These are phyloP conservation scores for Onthophagus sagittarius DNA, from an alignment of 2,888 invertebrate genomes.

Conservation along the genomic window DNA sequence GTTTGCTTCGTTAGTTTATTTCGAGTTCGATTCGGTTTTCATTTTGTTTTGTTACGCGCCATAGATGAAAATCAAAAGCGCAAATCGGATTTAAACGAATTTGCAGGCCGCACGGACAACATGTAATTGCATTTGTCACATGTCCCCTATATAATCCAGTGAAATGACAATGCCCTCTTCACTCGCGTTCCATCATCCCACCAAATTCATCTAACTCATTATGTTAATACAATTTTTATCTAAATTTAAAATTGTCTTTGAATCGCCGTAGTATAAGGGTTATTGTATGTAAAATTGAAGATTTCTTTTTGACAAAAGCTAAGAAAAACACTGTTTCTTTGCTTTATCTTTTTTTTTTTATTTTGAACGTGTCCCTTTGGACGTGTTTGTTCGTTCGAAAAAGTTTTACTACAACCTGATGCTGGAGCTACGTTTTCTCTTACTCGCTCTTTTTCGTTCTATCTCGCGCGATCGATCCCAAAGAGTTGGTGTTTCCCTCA, in stretches of 20 bases:
- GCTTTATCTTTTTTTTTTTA: too few relatives aligned
- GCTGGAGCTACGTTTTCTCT: neutral
- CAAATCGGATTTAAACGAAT: neutral
- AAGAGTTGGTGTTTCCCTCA: neutral
- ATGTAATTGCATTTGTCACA: neutral
- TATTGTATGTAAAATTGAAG: too few relatives aligned
- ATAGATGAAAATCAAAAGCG: neutral
- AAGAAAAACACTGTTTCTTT: neutral
- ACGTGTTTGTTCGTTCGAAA: neutral
- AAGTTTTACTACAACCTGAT: neutral
- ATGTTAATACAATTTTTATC: too few relatives aligned
- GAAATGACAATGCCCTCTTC: neutral
- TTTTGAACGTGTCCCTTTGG: neutral
- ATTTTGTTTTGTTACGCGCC: neutral
- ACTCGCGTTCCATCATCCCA: neutral
- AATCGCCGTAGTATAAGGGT: too few relatives aligned
- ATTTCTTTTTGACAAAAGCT: neutral
- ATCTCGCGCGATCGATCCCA: neutral
- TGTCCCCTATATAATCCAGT: neutral
- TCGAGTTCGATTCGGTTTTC: too few relatives aligned
- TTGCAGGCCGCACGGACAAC: neutral
- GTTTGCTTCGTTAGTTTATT: too few relatives aligned
- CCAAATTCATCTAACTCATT: too few relatives aligned
- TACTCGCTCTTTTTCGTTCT: neutral
- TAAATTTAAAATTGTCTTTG: too few relatives aligned